Conservation (phyloP, 1,140 invertebrate genomes). For the Drosophila ananassae region DNA sequence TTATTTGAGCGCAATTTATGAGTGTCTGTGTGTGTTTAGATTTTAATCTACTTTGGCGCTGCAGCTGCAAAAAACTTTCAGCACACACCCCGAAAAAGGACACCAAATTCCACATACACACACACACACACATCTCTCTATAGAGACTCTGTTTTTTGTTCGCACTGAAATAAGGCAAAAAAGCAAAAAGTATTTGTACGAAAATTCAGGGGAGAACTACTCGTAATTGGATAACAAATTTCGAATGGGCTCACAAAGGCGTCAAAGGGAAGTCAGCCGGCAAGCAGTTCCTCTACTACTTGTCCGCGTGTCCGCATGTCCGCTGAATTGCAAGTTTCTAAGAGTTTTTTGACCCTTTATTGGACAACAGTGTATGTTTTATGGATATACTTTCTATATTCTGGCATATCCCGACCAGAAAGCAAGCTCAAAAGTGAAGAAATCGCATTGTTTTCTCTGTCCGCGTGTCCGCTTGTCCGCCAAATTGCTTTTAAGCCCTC, state of each 20-base stretch:
- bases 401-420: too few relatives aligned
- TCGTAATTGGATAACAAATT: constrained; percentile 52
- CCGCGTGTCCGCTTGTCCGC: too few relatives aligned
- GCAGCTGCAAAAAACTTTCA: constrained; percentile 76
- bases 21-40: constrained; percentile 63
- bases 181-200: constrained; percentile 19
- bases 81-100: constrained; percentile 48
- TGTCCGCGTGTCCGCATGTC: too few relatives aligned
- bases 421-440: too few relatives aligned
- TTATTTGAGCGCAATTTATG: constrained; percentile 72
- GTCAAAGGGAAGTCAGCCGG: constrained; percentile 2
- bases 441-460: not conserved
- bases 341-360: too few relatives aligned
- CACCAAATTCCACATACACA: constrained; percentile 1
- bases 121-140: not conserved
- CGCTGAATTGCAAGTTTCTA: too few relatives aligned
- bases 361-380: too few relatives aligned
- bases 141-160: constrained; percentile 11
- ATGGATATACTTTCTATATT: too few relatives aligned
- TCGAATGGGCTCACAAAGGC: constrained; percentile 11
- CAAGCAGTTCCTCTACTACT: not conserved
- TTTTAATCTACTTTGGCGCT: constrained; percentile 80
- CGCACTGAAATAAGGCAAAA: constrained; percentile 13
- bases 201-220: constrained; percentile 1
- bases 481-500: too few relatives aligned